Percentiles rank a stretch among this genome's conserved stretches.
Evolutionary conservation across 2,113 vertebrate genomes (phyloP).

Genomic region (Heterocephalus glaber): DNA sequence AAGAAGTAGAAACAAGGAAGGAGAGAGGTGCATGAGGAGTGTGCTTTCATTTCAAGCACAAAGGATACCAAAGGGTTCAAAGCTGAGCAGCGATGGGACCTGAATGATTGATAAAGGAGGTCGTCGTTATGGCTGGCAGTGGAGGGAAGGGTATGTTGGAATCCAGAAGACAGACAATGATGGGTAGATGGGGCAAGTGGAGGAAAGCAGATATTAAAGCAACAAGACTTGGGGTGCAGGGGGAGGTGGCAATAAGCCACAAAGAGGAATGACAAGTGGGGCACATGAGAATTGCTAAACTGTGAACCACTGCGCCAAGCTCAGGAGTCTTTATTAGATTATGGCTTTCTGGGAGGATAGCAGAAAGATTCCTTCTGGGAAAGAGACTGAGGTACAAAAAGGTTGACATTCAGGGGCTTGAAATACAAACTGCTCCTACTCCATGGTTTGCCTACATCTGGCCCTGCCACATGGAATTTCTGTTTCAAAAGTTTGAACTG

Average conservation of each 20-base stretch:
- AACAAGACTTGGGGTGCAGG: too few species aligned
- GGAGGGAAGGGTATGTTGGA: not conserved
- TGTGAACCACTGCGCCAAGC: not conserved
- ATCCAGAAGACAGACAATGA: not conserved
- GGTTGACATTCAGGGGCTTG: not conserved
- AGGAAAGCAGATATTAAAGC: not conserved
- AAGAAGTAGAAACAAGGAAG: not conserved
- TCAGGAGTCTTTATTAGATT: not conserved
- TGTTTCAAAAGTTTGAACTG: slow-evolving; percentile 42
- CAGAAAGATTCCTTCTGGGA: not conserved
- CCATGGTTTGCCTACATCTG: not conserved
- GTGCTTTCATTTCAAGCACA: not conserved
- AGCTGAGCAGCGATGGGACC: not conserved
- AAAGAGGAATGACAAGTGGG: not conserved
- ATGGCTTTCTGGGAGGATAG: not conserved
- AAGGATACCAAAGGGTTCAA: not conserved
- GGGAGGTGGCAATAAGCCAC: not conserved
- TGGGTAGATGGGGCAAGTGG: not conserved
- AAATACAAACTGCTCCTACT: not conserved
- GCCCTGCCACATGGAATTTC: not conserved
- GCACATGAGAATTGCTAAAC: not conserved
- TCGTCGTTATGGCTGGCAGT: not conserved
- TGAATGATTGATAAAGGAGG: not conserved
- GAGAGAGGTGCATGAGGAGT: not conserved
- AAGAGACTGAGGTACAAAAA: not conserved